Evolutionary conservation across 2,113 vertebrate species (phyloP).

Genomic region (Lipophrys pholis): DNA sequence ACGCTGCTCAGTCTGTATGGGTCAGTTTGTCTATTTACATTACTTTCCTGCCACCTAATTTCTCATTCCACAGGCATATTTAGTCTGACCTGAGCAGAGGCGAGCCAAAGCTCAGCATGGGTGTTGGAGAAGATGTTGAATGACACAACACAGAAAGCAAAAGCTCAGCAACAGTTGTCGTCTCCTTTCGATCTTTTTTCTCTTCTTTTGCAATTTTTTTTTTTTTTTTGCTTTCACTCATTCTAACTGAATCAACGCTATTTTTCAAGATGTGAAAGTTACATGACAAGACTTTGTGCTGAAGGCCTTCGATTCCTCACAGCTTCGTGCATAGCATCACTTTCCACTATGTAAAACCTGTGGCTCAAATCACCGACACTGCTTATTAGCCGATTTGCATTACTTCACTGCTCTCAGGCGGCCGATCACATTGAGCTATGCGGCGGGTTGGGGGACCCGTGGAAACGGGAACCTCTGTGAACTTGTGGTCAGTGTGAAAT

Average conservation of each 20-base stretch:
- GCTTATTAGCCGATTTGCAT: slow-evolving; percentile 54
- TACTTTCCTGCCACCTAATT: not conserved
- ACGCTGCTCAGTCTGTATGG: not conserved
- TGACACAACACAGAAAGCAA: slow-evolving; percentile 11
- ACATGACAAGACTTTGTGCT: slow-evolving; percentile 5
- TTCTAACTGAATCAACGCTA: not conserved
- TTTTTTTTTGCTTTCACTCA: not conserved
- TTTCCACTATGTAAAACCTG: slow-evolving; percentile 46
- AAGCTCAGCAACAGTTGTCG: slow-evolving; percentile 9
- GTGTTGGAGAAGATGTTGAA: slow-evolving; percentile 9
- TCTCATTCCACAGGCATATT: not conserved
- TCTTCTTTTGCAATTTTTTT: not conserved
- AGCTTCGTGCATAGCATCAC: too few species aligned
- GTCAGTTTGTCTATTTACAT: not conserved
- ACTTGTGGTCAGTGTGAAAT: slow-evolving; percentile 14
- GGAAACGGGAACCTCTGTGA: slow-evolving; percentile 37
- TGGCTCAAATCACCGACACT: slow-evolving; percentile 24
- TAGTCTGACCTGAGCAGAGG: not conserved
- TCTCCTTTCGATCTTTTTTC: not conserved
- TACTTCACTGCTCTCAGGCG: slow-evolving; percentile 15
- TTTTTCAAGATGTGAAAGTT: not conserved
- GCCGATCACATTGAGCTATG: slow-evolving; percentile 19
- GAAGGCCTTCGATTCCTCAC: not conserved
- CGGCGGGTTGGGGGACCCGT: not conserved
- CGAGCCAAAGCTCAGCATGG: not conserved